These are phyloP conservation scores for Takifugu bimaculatus DNA, from an alignment of 2,113 vertebrate genomes.

Conservation along the genomic window DNA sequence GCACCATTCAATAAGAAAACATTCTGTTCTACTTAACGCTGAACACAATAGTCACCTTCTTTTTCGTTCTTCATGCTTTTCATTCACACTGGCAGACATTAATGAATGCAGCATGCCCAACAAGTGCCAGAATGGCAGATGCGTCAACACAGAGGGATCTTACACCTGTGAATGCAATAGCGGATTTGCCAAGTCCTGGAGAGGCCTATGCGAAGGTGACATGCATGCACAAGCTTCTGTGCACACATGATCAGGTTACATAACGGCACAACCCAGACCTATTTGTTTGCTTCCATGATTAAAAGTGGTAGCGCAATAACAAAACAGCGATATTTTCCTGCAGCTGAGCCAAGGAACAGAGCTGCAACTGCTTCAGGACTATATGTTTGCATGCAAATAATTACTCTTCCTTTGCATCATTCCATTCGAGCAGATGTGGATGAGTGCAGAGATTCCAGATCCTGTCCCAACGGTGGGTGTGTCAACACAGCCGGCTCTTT, in stretches of 20 bases:
- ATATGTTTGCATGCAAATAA: conserved; percentile 18
- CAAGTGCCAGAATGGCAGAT: conserved; percentile 79
- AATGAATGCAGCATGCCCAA: conserved; percentile 85
- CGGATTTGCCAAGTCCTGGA: conserved; percentile 79
- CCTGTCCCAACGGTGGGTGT: conserved; percentile 77
- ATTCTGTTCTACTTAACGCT: conserved; percentile 41
- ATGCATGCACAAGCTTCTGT: conserved; percentile 10
- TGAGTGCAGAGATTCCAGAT: conserved; percentile 77
- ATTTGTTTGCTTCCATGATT: conserved; percentile 49
- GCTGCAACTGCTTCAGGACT: conserved; percentile 18
- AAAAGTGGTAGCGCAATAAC: conserved; percentile 30
- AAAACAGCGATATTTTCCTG: conserved; percentile 55
- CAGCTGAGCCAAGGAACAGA: conserved; percentile 44
- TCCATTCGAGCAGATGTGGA: conserved; percentile 65
- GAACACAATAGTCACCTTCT: conserved; percentile 52
- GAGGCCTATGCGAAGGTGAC: conserved; percentile 86
- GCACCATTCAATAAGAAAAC: conserved; percentile 26
- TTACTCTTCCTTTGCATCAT: conserved; percentile 20
- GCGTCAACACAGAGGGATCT: conserved; percentile 86
- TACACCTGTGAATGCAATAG: conserved; percentile 84
- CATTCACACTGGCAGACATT: conserved; percentile 72
- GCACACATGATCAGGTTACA: conserved; percentile 18
- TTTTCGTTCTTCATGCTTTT: conserved; percentile 40
- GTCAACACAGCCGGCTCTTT: conserved; percentile 84
- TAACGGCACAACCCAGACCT: conserved; percentile 17